Evolutionary conservation across 2,113 vertebrate genomes (phyloP).

Genomic region (Callithrix jacchus): DNA sequence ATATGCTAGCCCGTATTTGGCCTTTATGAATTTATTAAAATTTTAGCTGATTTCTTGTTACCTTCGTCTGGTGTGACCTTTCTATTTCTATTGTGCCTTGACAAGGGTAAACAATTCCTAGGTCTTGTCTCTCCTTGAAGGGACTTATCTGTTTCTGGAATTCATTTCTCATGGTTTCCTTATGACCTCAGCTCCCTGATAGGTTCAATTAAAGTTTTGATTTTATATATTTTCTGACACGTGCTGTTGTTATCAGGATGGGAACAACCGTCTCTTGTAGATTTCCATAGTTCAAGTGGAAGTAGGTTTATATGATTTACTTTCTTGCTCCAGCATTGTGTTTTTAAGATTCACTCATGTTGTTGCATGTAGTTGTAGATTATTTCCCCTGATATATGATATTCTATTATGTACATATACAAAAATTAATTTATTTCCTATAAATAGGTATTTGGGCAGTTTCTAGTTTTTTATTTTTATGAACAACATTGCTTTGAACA

Average conservation of each 20-base stretch:
- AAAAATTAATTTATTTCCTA: neutral
- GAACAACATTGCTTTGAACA: neutral
- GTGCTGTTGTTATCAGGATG: neutral
- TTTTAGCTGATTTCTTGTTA: neutral
- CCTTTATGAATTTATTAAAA: neutral
- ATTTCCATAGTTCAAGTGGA: neutral
- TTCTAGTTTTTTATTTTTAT: conserved; percentile 18
- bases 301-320: neutral
- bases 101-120: neutral
- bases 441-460: neutral
- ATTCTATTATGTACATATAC: neutral
- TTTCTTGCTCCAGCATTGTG: neutral
- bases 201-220: neutral
- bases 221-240: neutral
- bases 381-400: neutral
- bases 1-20: neutral
- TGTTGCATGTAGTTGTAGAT: neutral
- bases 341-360: conserved; percentile 25
- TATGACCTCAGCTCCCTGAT: neutral
- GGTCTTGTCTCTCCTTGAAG: neutral
- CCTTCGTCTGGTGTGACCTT: neutral
- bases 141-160: neutral
- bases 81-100: neutral
- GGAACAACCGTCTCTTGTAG: neutral
- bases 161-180: neutral